Base-by-base conservation (phyloP, 2,888 invertebrate genomes). In the Epistrophella euchroma region DNA sequence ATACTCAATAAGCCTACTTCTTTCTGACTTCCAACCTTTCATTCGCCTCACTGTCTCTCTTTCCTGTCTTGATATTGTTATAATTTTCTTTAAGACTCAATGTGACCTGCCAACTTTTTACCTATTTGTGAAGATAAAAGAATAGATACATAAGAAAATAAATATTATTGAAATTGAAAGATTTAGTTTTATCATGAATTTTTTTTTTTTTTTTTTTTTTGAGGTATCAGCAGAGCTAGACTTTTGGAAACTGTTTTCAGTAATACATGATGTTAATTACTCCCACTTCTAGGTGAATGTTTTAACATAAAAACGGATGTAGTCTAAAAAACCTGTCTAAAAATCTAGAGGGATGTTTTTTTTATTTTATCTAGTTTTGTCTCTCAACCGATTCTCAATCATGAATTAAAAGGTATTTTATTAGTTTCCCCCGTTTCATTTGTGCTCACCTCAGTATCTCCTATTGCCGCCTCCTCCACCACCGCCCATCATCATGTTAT, bases 121-220 rank as follows among this genome's bases (percentile, higher is more conserved):
- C 87, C 87, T 87, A 87, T 83, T 87, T 74, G 82, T 83, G 56
- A 83, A 87, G 71, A 87, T 87, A 86, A 70, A 87, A 66, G 77
- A 82, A 83, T 78, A 87, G 83, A 87, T 74, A 74, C 77, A 86
- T 74, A 81, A 73, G 71, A 22, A 22, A 25, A 80, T 56, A 68
- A 56, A 73, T 70, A 58, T 80, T 81, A 77, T 77, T 77, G n/a
- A 72, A 68, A 58, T 73, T 66, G n/a, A 66, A 58, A 15, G 32
- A 66, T 32, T 6, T 17, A 45, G 13, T 72, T 71, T 52, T 43
- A 43, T 60, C 43, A 64, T 72, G 50, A 28, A 11, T n/a, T 68
- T 56, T 55, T 52, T 50, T 37, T 37, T 43, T 76, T 68, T n/a
- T n/a, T n/a, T n/a, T 28, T 50, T 37, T 37, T 43, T 76, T 68